These are phyloP conservation scores for Ceratothoa steindachneri DNA, from an alignment of 2,888 invertebrate genomes.

Conservation along the genomic window DNA sequence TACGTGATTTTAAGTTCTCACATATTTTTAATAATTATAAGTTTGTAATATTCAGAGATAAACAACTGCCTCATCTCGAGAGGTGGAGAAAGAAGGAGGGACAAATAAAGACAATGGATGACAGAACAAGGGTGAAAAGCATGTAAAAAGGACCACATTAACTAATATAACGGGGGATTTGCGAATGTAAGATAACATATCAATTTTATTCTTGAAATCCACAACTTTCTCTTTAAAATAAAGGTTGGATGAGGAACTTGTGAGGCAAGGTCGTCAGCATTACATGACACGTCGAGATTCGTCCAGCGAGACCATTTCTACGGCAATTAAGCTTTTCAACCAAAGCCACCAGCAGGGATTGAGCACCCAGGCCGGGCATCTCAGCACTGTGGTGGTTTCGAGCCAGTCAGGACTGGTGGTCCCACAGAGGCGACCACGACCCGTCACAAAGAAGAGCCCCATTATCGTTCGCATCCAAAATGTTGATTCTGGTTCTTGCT, in stretches of 20 bases:
- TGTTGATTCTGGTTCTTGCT: slow-evolving; percentile 8
- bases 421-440: background rate
- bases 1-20: no score
- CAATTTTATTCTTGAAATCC: no score
- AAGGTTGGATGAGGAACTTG: slow-evolving; percentile 45
- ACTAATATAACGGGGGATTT: no score
- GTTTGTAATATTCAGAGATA: no score
- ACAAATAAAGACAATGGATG: no score
- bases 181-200: no score
- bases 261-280: slow-evolving; percentile 41
- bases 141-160: no score
- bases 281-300: slow-evolving; percentile 41
- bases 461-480: background rate
- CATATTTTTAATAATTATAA: no score
- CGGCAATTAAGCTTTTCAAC: slow-evolving; percentile 7
- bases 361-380: background rate
- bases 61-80: no score
- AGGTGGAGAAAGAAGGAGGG: no score
- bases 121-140: no score
- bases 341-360: background rate
- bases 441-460: slow-evolving; percentile 38
- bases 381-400: background rate
- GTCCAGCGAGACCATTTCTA: slow-evolving; percentile 25
- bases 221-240: background rate
- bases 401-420: slow-evolving; percentile 15